phyloP scores from a whole-genome alignment of 1,140 invertebrate species.

The Temnothorax longispinosus region DNA sequence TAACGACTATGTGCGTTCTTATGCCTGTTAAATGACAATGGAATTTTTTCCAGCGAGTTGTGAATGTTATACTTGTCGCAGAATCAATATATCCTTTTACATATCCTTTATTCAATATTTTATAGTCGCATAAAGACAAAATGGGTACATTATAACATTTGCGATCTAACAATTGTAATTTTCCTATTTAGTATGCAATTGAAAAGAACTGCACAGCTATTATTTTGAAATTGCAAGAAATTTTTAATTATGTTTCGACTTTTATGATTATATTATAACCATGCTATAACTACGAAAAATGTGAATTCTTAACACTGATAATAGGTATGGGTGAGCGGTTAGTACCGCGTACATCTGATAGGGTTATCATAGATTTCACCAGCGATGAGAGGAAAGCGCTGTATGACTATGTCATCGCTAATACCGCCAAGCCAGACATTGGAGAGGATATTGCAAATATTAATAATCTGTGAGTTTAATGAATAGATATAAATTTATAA shows the following conservation, averaged over 20 bases:
- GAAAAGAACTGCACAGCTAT: background rate
- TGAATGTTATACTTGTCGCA: conserved; percentile 79
- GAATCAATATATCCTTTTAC: conserved; percentile 83
- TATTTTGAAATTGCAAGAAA: conserved; percentile 52
- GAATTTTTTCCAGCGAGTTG: conserved; percentile 83
- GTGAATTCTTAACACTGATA: conserved; percentile 75
- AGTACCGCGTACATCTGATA: conserved; percentile 86
- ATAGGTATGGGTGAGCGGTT: conserved; percentile 83
- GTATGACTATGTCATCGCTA: conserved; percentile 85
- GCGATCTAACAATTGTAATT: conserved; percentile 54
- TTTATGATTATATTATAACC: conserved; percentile 50
- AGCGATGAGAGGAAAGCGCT: conserved; percentile 85
- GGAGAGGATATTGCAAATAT: conserved; percentile 81
- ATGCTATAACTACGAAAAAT: conserved; percentile 64
- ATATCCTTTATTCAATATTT: conserved; percentile 80
- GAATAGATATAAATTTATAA: background rate
- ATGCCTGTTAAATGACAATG: conserved; percentile 71
- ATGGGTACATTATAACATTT: background rate
- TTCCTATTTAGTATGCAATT: conserved; percentile 55
- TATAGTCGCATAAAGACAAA: conserved; percentile 39
- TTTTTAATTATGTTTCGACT: conserved; percentile 43
- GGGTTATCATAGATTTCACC: conserved; percentile 85
- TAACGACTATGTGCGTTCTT: conserved; percentile 11
- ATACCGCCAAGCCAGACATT: conserved; percentile 81
- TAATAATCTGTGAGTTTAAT: conserved; percentile 78